Percentiles rank a stretch among this genome's conserved stretches.
These are phyloP conservation scores for Hippolais icterina DNA, from an alignment of 2,113 vertebrate genomes.

Conservation along the genomic window DNA sequence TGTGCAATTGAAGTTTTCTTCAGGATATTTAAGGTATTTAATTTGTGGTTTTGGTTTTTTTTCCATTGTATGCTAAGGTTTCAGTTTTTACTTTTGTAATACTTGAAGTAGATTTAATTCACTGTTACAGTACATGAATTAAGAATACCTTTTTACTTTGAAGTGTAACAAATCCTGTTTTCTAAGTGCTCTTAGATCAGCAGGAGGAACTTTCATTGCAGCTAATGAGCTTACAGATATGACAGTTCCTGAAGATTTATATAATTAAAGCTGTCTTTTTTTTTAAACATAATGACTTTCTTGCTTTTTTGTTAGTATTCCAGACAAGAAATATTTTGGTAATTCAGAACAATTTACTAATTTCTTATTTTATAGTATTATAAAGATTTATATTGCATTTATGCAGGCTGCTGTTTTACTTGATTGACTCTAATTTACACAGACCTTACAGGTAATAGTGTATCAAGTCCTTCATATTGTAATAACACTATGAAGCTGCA, in stretches of 20 bases:
- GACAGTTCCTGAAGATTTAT: conserved; percentile 73
- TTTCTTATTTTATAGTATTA: conserved; percentile 52
- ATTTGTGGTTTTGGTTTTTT: not conserved
- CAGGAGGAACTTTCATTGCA: conserved; percentile 68
- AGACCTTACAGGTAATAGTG: not conserved
- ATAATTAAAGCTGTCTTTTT: conserved; percentile 72
- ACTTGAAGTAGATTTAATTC: conserved; percentile 24
- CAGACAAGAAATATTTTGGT: conserved; percentile 64
- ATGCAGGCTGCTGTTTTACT: conserved; percentile 35
- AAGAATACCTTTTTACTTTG: conserved; percentile 72
- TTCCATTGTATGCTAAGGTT: conserved; percentile 11
- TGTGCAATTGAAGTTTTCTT: not conserved
- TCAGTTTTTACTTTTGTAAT: conserved; percentile 47
- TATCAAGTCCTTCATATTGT: not conserved
- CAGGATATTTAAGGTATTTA: not conserved
- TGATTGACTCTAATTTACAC: conserved; percentile 57
- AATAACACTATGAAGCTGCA: not conserved
- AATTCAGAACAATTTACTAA: conserved; percentile 60
- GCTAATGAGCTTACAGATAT: conserved; percentile 75
- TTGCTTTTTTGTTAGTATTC: conserved; percentile 64
- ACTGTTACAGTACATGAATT: conserved; percentile 58
- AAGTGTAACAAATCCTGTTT: conserved; percentile 69
- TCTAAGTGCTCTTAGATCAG: conserved; percentile 68
- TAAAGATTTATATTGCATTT: conserved; percentile 25
- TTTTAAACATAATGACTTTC: conserved; percentile 63